Percentiles rank a stretch among this genome's conserved stretches.
Evolutionary conservation across 2,113 vertebrate genomes (phyloP).

Genomic region (Platichthys stellatus): DNA sequence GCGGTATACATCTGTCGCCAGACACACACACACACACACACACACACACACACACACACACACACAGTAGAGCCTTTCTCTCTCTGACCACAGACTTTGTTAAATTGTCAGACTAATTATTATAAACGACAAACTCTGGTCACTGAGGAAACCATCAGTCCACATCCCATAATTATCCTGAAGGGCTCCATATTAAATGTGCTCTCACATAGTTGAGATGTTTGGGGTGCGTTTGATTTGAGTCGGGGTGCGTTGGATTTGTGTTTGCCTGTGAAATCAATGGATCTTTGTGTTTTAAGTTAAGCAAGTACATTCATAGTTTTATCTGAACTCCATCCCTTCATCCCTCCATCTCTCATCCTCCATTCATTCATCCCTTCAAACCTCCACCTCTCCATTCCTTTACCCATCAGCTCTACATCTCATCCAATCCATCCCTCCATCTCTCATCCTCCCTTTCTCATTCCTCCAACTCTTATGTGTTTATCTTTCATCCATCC

Average conservation of each 20-base stretch:
- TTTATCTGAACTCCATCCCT: no score
- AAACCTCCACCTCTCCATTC: no score
- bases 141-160: slow-evolving; percentile 52
- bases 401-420: background rate
- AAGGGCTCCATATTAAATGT: slow-evolving; percentile 35
- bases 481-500: no score
- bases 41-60: slow-evolving; percentile 18
- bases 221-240: slow-evolving; percentile 27
- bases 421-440: background rate
- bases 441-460: no score
- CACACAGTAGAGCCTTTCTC: slow-evolving; percentile 34
- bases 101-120: slow-evolving; percentile 49
- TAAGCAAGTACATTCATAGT: no score
- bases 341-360: no score
- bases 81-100: slow-evolving; percentile 46
- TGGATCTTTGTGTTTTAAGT: slow-evolving; percentile 17
- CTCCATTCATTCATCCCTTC: no score
- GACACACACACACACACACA: slow-evolving; percentile 25
- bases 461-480: no score
- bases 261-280: slow-evolving; percentile 13
- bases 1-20: slow-evolving; percentile 54
- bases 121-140: slow-evolving; percentile 57
- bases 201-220: slow-evolving; percentile 48
- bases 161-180: slow-evolving; percentile 54
- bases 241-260: background rate